Evolutionary conservation across 2,888 invertebrate species (phyloP).

Genomic region (Xanthorhoe designata): DNA sequence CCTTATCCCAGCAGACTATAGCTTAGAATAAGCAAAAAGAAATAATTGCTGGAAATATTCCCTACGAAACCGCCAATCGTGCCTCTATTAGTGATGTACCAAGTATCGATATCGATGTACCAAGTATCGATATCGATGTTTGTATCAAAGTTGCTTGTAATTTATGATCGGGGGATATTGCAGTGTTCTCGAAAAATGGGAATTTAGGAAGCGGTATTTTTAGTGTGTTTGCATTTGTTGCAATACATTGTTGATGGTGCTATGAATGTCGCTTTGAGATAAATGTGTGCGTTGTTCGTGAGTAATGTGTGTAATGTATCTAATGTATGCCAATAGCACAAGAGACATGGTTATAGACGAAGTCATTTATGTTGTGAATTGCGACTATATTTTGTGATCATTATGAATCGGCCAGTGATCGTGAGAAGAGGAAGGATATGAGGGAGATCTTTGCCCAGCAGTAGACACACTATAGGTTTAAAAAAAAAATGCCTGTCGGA

Average conservation of each 20-base stretch:
- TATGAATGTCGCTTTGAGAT: constrained; percentile 3
- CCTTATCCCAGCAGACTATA: constrained; percentile 26
- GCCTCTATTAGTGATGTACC: constrained; percentile 31
- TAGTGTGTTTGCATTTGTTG: constrained; percentile 17
- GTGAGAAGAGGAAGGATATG: too few species aligned
- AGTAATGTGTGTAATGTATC: constrained; percentile 10
- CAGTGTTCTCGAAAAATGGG: constrained; percentile 24
- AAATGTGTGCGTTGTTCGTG: constrained; percentile 4
- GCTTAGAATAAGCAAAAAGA: constrained; percentile 26
- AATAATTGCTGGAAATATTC: constrained; percentile 34
- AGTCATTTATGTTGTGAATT: background rate
- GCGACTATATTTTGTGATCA: background rate
- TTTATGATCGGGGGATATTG: constrained; percentile 30
- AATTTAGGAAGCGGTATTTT: constrained; percentile 19
- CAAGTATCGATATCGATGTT: constrained; percentile 30
- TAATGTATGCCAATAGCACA: constrained; percentile 4
- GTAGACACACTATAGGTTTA: too few species aligned
- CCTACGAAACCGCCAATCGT: constrained; percentile 33
- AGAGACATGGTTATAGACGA: background rate
- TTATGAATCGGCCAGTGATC: too few species aligned
- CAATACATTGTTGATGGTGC: constrained; percentile 11
- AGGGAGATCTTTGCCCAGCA: too few species aligned
- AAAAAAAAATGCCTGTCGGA: too few species aligned
- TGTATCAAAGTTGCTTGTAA: constrained; percentile 32
- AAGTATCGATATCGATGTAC: constrained; percentile 9